Percentiles rank a stretch among this genome's conserved stretches.
Conservation (phyloP, 2,113 vertebrate genomes). For the Illadopsis cleaveri region DNA sequence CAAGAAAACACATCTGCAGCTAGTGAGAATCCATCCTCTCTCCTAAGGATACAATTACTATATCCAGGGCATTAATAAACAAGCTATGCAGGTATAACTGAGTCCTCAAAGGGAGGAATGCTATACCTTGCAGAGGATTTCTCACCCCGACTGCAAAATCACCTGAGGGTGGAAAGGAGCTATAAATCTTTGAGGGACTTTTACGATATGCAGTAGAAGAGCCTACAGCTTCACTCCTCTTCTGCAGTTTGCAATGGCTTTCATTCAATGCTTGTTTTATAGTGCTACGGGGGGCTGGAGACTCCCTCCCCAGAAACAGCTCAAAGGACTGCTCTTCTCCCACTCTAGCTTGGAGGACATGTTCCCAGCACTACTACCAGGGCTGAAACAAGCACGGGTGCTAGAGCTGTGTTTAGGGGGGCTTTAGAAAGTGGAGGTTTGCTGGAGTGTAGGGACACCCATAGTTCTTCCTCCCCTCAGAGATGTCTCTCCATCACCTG, state of each 20-base stretch:
- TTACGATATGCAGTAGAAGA: background rate
- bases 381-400: background rate
- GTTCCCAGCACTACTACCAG: background rate
- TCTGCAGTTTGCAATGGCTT: background rate
- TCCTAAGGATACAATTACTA: background rate
- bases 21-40: background rate
- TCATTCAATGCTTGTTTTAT: background rate
- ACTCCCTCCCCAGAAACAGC: background rate
- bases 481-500: background rate
- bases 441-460: background rate
- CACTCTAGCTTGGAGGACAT: background rate
- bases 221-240: background rate
- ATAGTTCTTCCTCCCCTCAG: background rate
- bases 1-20: background rate
- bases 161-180: background rate
- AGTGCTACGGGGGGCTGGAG: background rate
- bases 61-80: background rate
- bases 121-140: background rate
- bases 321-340: background rate
- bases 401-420: background rate
- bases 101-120: background rate
- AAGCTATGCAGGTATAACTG: background rate
- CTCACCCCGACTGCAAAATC: constrained; percentile 15
- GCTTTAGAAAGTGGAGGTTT: background rate
- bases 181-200: background rate